Evolutionary conservation across 2,113 vertebrate species (phyloP).

Genomic region (Serinus canaria): DNA sequence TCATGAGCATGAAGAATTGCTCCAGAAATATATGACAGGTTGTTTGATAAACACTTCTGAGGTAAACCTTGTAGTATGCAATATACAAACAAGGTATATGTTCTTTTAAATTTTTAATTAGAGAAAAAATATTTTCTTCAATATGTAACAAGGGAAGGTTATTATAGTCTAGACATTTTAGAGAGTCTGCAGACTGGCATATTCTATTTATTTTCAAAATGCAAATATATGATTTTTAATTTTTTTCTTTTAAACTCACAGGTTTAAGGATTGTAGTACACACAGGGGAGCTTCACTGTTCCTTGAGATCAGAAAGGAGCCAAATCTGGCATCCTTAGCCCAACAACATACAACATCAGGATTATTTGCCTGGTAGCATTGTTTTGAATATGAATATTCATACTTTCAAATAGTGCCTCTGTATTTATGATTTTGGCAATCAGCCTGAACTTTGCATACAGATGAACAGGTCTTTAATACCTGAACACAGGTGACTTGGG

Average conservation of each 20-base stretch:
- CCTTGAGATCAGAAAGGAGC: background rate
- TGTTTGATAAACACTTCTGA: slow-evolving; percentile 55
- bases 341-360: background rate
- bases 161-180: background rate
- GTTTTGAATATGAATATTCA: background rate
- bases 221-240: background rate
- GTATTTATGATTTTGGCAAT: background rate
- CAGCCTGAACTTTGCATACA: background rate
- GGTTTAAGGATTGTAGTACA: background rate
- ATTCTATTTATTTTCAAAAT: background rate
- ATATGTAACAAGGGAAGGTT: background rate
- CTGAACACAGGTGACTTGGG: background rate
- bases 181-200: background rate
- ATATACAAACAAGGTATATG: background rate
- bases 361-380: background rate
- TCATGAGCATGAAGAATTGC: background rate
- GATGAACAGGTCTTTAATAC: background rate
- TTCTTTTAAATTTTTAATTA: background rate
- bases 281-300: background rate
- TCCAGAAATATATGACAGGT: background rate
- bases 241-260: background rate
- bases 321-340: background rate
- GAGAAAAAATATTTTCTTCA: background rate
- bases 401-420: background rate
- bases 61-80: background rate